These are phyloP conservation scores for Capitulum mitella DNA, from an alignment of 2,888 invertebrate species.

Conservation along the genomic window DNA sequence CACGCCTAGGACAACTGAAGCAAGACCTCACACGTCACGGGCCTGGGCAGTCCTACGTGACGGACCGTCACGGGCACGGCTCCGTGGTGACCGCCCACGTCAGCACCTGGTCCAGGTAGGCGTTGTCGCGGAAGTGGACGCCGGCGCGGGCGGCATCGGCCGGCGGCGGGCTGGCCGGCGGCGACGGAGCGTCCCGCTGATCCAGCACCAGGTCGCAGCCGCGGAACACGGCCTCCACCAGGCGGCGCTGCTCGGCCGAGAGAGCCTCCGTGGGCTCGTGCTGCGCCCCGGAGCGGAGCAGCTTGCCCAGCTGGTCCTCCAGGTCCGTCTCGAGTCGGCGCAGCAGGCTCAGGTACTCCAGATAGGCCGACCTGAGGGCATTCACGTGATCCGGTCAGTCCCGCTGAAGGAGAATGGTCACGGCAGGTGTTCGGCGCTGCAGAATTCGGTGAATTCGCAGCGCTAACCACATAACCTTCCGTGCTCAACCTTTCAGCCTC, in stretches of 20 bases:
- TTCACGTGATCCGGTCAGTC: neutral
- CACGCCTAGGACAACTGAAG: too few species aligned
- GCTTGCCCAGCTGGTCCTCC: neutral
- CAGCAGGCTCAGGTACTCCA: slow-evolving; percentile 24
- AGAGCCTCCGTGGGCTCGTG: neutral
- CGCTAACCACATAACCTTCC: too few species aligned
- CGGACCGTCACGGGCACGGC: neutral
- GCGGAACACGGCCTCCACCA: slow-evolving; percentile 18
- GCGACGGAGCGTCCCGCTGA: neutral
- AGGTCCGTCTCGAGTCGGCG: neutral
- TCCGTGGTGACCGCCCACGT: neutral
- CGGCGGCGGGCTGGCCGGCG: neutral
- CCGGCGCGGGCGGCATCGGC: neutral
- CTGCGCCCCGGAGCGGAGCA: neutral
- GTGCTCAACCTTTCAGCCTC: too few species aligned
- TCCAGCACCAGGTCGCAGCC: slow-evolving; percentile 22
- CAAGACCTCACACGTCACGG: too few species aligned
- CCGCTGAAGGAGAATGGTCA: neutral
- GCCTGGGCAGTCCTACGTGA: too few species aligned
- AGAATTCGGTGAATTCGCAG: too few species aligned
- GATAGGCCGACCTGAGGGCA: neutral
- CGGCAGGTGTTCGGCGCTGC: neutral
- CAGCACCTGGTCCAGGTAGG: slow-evolving; percentile 12
- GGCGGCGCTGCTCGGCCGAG: neutral
- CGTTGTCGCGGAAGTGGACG: neutral